Percentiles rank a stretch among this genome's conserved stretches.
phyloP scores from a whole-genome alignment of 2,797 vertebrate species.

The Meriones psammophilus region DNA sequence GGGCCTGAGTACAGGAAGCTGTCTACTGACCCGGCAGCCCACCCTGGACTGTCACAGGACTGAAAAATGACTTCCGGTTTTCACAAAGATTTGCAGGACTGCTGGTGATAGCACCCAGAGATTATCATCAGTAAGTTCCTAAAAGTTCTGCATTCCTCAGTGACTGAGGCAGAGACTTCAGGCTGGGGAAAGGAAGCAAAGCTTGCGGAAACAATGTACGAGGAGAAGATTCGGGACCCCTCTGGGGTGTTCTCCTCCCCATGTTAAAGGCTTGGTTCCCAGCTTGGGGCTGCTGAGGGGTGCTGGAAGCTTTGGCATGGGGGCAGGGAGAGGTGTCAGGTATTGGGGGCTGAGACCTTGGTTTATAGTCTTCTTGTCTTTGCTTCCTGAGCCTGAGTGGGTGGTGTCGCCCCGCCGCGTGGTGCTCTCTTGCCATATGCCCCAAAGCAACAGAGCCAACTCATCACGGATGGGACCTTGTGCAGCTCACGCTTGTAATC shows the following conservation, averaged over 20 bases:
- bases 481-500: not conserved
- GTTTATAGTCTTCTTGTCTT: not conserved
- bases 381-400: not conserved
- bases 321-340: not conserved
- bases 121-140: not conserved
- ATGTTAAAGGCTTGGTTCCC: not conserved
- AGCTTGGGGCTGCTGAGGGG: not conserved
- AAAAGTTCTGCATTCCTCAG: constrained; percentile 13
- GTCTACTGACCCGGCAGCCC: not conserved
- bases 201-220: not conserved
- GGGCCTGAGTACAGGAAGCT: not conserved
- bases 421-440: not conserved
- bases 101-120: not conserved
- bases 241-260: not conserved
- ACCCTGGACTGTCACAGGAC: not conserved
- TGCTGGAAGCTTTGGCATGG: not conserved
- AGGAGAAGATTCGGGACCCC: not conserved
- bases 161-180: not conserved
- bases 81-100: not conserved
- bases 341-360: not conserved
- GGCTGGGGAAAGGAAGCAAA: not conserved
- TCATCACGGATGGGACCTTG: not conserved
- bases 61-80: not conserved
- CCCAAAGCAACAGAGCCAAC: not conserved
- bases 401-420: no score